A percentile compares a stretch with the other conserved stretches of the same genome.
Conservation (phyloP, 2,888 invertebrate species). For the Melieria crassipennis region DNA sequence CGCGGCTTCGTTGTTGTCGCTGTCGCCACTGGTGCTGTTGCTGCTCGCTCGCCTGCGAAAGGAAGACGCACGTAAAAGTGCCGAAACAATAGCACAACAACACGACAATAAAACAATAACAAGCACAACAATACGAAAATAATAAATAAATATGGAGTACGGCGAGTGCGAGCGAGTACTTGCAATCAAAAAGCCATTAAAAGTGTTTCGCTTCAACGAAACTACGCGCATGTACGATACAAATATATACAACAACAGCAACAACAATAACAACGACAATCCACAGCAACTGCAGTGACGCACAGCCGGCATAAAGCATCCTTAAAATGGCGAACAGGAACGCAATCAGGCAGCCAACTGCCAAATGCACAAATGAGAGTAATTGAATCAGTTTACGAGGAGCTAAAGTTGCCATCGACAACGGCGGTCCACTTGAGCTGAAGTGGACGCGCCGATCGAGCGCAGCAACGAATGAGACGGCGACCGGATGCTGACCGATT, state of each 20-base stretch:
- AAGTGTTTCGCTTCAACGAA: constrained; percentile 63
- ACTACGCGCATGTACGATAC: constrained; percentile 31
- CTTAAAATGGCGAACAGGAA: not conserved
- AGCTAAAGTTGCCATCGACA: not conserved
- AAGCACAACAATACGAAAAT: constrained; percentile 29
- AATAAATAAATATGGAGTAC: not conserved
- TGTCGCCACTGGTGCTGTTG: not conserved
- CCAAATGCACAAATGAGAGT: constrained; percentile 42
- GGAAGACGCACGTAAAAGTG: too few species aligned
- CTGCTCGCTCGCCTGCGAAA: too few species aligned
- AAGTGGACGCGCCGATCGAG: too few species aligned
- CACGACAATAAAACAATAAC: constrained; percentile 42
- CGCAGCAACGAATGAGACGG: too few species aligned
- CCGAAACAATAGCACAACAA: not conserved
- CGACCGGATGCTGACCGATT: too few species aligned
- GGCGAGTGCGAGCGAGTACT: not conserved
- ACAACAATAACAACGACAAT: constrained; percentile 12
- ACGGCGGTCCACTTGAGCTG: too few species aligned
- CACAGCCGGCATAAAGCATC: not conserved
- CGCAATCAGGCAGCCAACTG: constrained; percentile 38
- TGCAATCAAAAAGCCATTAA: constrained; percentile 65
- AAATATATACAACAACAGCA: constrained; percentile 46
- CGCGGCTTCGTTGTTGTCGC: constrained; percentile 17
- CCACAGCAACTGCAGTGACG: not conserved
- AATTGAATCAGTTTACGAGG: constrained; percentile 44